These are phyloP conservation scores for Oxyruncus cristatus DNA, from an alignment of 2,113 vertebrate species.

Conservation along the genomic window DNA sequence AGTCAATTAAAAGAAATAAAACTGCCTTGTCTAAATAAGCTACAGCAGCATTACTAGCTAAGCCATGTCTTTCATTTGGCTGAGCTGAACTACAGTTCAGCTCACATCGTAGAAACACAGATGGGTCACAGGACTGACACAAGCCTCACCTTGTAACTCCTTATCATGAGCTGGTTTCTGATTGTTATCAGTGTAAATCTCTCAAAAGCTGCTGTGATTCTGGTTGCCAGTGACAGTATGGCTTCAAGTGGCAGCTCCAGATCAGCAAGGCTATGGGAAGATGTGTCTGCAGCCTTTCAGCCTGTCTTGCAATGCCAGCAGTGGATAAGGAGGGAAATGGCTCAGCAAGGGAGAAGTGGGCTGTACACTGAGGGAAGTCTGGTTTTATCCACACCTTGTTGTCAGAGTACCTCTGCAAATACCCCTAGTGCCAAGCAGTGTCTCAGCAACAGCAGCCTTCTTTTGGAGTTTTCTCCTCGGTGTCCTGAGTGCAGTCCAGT, in stretches of 20 bases:
- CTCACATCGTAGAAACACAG: neutral
- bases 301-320: neutral
- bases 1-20: neutral
- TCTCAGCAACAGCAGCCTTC: neutral
- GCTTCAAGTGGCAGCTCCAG: neutral
- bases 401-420: neutral
- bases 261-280: neutral
- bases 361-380: neutral
- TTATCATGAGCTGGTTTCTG: neutral
- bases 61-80: neutral
- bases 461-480: neutral
- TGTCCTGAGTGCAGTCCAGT: neutral
- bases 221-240: neutral
- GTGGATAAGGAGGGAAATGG: neutral
- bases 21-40: neutral
- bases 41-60: neutral
- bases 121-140: neutral
- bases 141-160: slow-evolving; percentile 1
- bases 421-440: neutral
- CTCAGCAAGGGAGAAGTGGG: neutral
- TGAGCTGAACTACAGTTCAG: neutral
- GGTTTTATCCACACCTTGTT: neutral
- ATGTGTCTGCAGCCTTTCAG: neutral
- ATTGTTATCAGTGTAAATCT: neutral
- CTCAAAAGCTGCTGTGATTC: neutral